phyloP scores from a whole-genome alignment of 2,113 vertebrate genomes.

The Xyrauchen texanus region DNA sequence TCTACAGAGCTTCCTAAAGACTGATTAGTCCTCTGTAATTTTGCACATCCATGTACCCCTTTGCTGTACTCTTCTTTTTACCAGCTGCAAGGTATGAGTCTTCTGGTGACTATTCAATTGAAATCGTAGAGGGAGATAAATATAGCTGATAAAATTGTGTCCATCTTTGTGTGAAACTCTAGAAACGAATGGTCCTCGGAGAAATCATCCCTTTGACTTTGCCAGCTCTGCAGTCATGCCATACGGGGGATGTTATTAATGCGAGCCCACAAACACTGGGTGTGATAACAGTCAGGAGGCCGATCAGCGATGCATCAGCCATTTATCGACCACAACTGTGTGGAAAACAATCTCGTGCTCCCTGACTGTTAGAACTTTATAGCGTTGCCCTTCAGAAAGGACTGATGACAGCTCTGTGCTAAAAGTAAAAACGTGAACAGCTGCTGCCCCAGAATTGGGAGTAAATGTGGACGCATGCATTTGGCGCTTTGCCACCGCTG shows the following conservation, averaged over 20 bases:
- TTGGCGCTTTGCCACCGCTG: constrained; percentile 45
- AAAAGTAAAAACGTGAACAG: constrained; percentile 68
- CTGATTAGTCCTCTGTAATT: too few relatives aligned
- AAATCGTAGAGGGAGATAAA: constrained; percentile 29
- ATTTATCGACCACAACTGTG: constrained; percentile 29
- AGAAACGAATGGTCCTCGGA: constrained; percentile 20
- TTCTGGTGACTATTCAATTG: constrained; percentile 34
- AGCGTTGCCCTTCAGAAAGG: constrained; percentile 58
- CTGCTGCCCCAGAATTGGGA: constrained; percentile 57
- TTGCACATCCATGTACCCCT: background rate
- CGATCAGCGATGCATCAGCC: constrained; percentile 42
- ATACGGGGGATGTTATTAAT: constrained; percentile 25
- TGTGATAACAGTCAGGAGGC: constrained; percentile 38
- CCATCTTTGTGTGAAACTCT: constrained; percentile 35
- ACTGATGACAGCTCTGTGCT: constrained; percentile 62
- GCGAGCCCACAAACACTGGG: constrained; percentile 16
- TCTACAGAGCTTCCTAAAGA: too few relatives aligned
- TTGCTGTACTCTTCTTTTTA: background rate
- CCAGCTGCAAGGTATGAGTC: background rate
- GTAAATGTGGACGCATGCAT: constrained; percentile 55
- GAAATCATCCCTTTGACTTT: constrained; percentile 24
- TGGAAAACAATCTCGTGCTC: constrained; percentile 48
- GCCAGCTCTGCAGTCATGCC: background rate
- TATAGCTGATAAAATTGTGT: constrained; percentile 4
- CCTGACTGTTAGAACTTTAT: constrained; percentile 51